Base-by-base conservation (phyloP, 1,140 invertebrate species). In the Pentalonia nigronervosa region DNA sequence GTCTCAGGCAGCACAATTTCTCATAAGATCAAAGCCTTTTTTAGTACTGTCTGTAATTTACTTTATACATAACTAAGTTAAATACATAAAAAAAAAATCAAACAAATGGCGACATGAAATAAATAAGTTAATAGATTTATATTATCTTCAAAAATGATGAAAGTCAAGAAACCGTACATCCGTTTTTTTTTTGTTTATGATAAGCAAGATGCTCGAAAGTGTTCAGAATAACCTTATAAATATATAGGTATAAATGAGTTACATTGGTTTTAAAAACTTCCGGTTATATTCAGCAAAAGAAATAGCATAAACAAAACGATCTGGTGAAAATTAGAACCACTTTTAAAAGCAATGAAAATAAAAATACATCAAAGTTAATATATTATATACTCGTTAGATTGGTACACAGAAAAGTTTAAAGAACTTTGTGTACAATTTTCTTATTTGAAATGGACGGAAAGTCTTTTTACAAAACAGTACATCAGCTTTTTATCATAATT, bases 311-410 rank as follows among this genome's bases (percentile, higher is more conserved):
- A 50, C n/a, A 88, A 7, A 47, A 87, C 9, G 86, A 6, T 50
- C 7, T 21, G 48, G 34, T n/a, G n/a, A 53, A 53, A 88, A 88
- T 88, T 50, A 50, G 87, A 88, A 88, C 47, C 30, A 50, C n/a
- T 67, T 30, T 87, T n/a, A 2, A n/a, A 50, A 34, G 30, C 9
- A 53, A 88, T 88, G 50, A 67, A 67, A 67, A 67, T n/a, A 88
- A 50, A 88, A 50, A 50, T 50, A 88, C 47, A 88, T 53, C n/a
- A 88, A 88, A 88, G 30, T 88, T 88, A 88, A 53, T 48, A 88
- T 30, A 50, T 48, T 60, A 60, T 67, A 34, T 67, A 34, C 20
- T 53, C 47, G 20, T 88, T 88, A 67, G 30, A n/a, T 67, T 14
- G 14, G 14, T 67, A 88, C 0, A 34, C 20, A 36, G 3, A 50